Evolutionary conservation across 2,797 vertebrate species (phyloP).

Genomic region (Mycteria americana): DNA sequence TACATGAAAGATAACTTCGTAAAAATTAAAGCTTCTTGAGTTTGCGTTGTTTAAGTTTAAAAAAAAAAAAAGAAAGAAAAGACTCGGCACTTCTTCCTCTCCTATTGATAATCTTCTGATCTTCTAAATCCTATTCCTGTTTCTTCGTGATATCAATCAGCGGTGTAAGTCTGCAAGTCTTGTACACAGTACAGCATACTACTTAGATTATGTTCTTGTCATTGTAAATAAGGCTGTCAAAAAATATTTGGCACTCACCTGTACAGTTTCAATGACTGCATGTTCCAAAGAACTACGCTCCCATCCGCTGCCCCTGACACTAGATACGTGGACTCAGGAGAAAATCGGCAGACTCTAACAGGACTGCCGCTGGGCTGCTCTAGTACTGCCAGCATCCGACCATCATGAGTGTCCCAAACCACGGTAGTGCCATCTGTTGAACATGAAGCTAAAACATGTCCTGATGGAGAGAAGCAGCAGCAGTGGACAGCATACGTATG

Average conservation of each 20-base stretch:
- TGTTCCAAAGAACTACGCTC: slow-evolving; percentile 86
- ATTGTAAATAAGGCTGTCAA: neutral
- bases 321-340: slow-evolving; percentile 75
- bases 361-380: slow-evolving; percentile 86
- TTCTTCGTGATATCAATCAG: fast-evolving
- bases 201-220: neutral
- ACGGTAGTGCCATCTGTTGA: slow-evolving; percentile 89
- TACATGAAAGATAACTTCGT: neutral
- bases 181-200: fast-evolving
- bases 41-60: neutral
- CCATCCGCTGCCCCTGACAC: slow-evolving; percentile 89
- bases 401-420: slow-evolving; percentile 81
- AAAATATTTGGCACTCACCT: slow-evolving; percentile 64
- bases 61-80: neutral
- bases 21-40: neutral
- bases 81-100: neutral
- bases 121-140: neutral
- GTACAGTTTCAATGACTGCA: slow-evolving; percentile 73
- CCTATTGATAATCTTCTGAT: neutral
- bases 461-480: slow-evolving; percentile 91
- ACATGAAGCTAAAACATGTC: slow-evolving; percentile 86
- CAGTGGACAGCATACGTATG: slow-evolving; percentile 92
- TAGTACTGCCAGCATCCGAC: slow-evolving; percentile 80
- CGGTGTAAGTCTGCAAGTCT: fast-evolving
- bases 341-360: slow-evolving; percentile 87